A percentile compares a stretch with the other conserved stretches of the same genome.
Evolutionary conservation across 2,113 vertebrate genomes (phyloP).

Genomic region (Propithecus coquereli): DNA sequence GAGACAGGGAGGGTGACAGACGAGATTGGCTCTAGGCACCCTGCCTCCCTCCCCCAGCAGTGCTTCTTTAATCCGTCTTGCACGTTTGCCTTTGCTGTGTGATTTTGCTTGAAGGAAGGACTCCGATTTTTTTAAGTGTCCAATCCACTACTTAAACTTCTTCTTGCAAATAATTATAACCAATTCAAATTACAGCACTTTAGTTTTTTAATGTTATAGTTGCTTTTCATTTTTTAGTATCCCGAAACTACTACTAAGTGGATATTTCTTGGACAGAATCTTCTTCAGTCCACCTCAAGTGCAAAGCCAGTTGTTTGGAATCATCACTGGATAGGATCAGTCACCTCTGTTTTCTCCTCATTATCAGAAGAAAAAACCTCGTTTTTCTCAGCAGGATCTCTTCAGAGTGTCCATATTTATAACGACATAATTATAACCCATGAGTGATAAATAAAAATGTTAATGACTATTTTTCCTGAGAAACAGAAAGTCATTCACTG

Average conservation of each 20-base stretch:
- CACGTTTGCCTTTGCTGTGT: not conserved
- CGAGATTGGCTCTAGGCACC: not conserved
- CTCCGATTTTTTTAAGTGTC: not conserved
- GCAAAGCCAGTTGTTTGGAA: not conserved
- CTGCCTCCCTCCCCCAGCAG: not conserved
- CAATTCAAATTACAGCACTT: not conserved
- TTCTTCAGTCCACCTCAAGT: not conserved
- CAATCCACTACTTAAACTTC: not conserved
- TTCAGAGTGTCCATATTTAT: slow-evolving; percentile 38
- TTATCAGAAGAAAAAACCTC: not conserved
- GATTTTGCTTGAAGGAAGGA: not conserved
- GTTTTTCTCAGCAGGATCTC: not conserved
- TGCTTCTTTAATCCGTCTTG: not conserved
- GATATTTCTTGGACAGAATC: not conserved
- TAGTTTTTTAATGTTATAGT: not conserved
- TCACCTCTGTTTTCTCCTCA: slow-evolving; percentile 13
- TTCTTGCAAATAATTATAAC: not conserved
- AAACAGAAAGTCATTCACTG: slow-evolving; percentile 45
- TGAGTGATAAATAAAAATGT: slow-evolving; percentile 41
- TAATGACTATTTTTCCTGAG: slow-evolving; percentile 43
- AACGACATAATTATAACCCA: slow-evolving; percentile 37
- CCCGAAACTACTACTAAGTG: not conserved
- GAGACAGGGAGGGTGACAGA: not conserved
- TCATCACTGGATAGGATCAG: not conserved
- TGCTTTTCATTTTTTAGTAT: not conserved